phyloP scores from a whole-genome alignment of 2,113 vertebrate genomes.

The Ailuropoda melanoleuca region DNA sequence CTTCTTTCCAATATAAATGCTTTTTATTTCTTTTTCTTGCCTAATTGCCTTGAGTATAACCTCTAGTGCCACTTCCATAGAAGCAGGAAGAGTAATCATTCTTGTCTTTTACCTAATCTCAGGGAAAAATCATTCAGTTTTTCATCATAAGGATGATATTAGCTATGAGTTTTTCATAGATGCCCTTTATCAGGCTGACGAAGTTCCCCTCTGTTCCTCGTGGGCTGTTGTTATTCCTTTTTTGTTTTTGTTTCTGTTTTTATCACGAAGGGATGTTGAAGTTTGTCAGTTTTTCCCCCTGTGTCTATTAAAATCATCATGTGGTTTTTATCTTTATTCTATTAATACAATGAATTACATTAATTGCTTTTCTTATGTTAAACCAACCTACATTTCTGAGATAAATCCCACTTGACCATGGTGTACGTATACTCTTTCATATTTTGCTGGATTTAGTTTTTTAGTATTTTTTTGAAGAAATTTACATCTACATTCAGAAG shows the following conservation, averaged over 20 bases:
- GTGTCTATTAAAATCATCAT: background rate
- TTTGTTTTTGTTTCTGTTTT: background rate
- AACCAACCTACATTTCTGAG: background rate
- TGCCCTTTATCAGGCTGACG: background rate
- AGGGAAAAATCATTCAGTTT: background rate
- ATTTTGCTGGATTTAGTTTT: background rate
- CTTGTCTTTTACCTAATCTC: background rate
- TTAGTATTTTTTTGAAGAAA: background rate
- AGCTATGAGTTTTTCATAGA: background rate
- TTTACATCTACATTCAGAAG: background rate
- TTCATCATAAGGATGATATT: background rate
- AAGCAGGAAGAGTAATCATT: background rate
- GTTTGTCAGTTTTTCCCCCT: background rate
- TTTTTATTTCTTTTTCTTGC: background rate
- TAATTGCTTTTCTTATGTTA: background rate
- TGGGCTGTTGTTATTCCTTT: background rate
- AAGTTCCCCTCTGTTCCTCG: background rate
- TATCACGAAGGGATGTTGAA: background rate
- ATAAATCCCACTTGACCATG: background rate
- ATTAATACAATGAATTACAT: background rate
- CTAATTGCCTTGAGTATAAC: background rate
- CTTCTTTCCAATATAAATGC: background rate
- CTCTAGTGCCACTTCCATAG: background rate
- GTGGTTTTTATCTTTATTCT: background rate
- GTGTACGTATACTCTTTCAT: background rate